A percentile compares a stretch with the other conserved stretches of the same genome.
Conservation (phyloP, 2,797 vertebrate species). For the Clamator glandarius region DNA sequence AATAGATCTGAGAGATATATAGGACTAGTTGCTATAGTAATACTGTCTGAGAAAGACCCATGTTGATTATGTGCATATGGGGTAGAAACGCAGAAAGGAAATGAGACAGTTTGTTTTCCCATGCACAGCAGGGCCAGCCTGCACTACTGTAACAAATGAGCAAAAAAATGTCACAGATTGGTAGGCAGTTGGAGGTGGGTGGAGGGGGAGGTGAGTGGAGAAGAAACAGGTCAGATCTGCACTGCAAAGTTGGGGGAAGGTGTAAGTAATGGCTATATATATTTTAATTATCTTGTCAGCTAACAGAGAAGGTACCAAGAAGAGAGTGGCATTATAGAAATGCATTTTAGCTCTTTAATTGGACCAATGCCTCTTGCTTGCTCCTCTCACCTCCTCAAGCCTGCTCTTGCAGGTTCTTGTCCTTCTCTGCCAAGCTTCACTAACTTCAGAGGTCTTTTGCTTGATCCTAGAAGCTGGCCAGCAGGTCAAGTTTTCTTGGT, state of each 20-base stretch:
- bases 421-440: background rate
- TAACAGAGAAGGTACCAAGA: background rate
- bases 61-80: constrained; percentile 34
- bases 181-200: constrained; percentile 61
- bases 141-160: constrained; percentile 65
- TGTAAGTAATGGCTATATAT: constrained; percentile 33
- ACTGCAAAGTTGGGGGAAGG: background rate
- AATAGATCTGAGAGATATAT: background rate
- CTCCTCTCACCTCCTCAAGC: background rate
- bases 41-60: background rate
- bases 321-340: background rate
- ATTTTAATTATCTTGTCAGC: background rate
- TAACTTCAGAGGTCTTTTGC: background rate
- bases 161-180: constrained; percentile 63
- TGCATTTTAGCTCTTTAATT: background rate
- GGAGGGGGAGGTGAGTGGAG: constrained; percentile 21
- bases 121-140: background rate
- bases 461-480: background rate
- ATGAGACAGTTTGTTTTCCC: constrained; percentile 35
- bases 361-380: background rate
- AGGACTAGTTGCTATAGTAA: constrained; percentile 50
- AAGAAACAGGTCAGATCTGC: constrained; percentile 46
- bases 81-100: constrained; percentile 43
- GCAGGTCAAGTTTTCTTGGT: background rate
- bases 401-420: background rate